phyloP scores from a whole-genome alignment of 2,797 vertebrate genomes.

The Gallinago stenura region DNA sequence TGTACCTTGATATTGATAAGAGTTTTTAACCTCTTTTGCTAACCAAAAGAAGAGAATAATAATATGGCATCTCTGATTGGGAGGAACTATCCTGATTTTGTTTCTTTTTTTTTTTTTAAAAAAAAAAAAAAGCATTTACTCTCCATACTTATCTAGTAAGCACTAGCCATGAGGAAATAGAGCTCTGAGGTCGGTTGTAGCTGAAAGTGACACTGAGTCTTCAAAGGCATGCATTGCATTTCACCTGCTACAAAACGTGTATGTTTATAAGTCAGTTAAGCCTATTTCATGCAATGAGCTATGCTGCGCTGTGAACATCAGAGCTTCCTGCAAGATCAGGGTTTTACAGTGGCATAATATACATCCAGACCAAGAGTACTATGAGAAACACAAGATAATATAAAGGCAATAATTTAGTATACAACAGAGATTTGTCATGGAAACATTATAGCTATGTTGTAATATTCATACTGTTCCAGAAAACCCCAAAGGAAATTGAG shows the following conservation, averaged over 20 bases:
- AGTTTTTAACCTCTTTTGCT: background rate
- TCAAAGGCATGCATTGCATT: background rate
- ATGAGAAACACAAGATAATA: background rate
- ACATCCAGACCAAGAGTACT: background rate
- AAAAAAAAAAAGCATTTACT: background rate
- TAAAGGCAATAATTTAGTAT: background rate
- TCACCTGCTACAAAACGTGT: background rate
- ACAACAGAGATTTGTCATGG: background rate
- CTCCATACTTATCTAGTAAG: background rate
- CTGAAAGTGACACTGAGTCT: background rate
- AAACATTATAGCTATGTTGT: background rate
- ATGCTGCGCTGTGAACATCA: background rate
- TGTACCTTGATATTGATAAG: background rate
- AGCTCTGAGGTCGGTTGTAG: background rate
- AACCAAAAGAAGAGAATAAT: background rate
- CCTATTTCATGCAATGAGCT: background rate
- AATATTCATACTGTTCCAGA: background rate
- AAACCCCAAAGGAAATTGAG: background rate
- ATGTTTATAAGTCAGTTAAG: background rate
- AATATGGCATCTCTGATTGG: background rate
- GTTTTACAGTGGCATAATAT: background rate
- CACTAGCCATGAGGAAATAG: background rate
- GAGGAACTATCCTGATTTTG: background rate
- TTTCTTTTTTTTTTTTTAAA: background rate
- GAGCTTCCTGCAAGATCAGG: background rate